These are phyloP conservation scores for Euwallacea fornicatus DNA, from an alignment of 1,140 invertebrate genomes.

Conservation along the genomic window DNA sequence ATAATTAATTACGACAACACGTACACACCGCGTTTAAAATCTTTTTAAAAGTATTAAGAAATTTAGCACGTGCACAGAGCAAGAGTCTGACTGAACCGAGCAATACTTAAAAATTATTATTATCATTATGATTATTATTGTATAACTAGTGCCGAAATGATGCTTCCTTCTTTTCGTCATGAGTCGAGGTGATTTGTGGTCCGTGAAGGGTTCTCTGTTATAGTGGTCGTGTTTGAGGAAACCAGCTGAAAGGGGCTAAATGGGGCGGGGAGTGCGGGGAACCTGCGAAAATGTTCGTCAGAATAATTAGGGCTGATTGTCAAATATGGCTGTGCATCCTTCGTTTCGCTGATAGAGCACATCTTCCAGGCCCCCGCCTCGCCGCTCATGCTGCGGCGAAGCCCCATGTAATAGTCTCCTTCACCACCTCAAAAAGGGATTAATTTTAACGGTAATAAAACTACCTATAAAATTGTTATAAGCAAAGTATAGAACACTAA, in stretches of 20 bases:
- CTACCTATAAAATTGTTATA: neutral
- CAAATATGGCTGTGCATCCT: constrained; percentile 34
- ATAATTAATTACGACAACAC: constrained; percentile 42
- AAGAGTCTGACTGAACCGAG: constrained; percentile 52
- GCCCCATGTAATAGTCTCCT: no score
- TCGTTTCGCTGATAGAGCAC: constrained; percentile 8
- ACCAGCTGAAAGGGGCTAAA: no score
- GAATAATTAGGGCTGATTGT: neutral
- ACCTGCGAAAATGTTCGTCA: no score
- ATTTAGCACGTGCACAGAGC: constrained; percentile 52
- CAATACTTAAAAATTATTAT: constrained; percentile 45
- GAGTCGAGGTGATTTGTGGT: no score
- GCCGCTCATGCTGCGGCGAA: no score
- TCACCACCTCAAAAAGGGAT: no score
- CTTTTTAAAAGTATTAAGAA: constrained; percentile 32
- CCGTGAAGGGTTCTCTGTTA: no score
- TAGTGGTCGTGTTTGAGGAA: no score
- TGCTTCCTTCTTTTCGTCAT: constrained; percentile 17
- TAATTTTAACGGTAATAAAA: no score
- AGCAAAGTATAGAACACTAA: constrained; percentile 1
- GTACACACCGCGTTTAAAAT: constrained; percentile 43
- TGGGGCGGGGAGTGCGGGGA: no score
- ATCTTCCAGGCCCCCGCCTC: no score
- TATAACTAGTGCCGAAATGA: constrained; percentile 21
- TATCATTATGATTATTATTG: neutral